A percentile compares a stretch with the other conserved stretches of the same genome.
Evolutionary conservation across 1,140 invertebrate species (phyloP).

Genomic region (Galleria mellonella): DNA sequence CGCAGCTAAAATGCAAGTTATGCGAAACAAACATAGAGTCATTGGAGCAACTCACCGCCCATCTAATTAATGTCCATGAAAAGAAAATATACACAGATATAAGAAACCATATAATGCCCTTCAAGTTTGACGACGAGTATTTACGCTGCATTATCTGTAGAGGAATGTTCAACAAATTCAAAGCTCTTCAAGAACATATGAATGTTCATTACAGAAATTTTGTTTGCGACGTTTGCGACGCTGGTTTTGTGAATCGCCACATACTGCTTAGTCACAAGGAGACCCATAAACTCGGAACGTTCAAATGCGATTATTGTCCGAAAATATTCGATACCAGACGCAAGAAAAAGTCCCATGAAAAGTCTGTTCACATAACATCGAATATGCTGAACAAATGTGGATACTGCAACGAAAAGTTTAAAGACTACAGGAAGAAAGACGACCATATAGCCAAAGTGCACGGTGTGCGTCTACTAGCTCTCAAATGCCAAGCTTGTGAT

Average conservation of each 20-base stretch:
- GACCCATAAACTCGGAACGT: conserved; percentile 31
- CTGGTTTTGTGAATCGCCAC: conserved; percentile 34
- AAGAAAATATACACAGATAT: conserved; percentile 16
- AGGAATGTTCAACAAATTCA: conserved; percentile 39
- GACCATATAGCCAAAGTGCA: conserved; percentile 38
- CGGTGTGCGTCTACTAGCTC: conserved; percentile 20
- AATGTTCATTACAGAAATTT: conserved; percentile 45
- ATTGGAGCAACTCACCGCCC: conserved; percentile 14
- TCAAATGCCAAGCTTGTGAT: conserved; percentile 46
- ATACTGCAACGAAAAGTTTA: conserved; percentile 39
- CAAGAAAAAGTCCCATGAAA: conserved; percentile 39
- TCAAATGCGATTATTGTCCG: conserved; percentile 30
- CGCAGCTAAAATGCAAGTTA: conserved; percentile 16
- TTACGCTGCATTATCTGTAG: conserved; percentile 43
- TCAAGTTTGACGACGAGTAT: conserved; percentile 16
- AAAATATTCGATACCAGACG: conserved; percentile 34
- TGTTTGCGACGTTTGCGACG: conserved; percentile 37
- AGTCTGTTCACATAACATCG: conserved; percentile 31
- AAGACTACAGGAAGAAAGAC: conserved; percentile 29
- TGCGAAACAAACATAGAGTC: conserved; percentile 14
- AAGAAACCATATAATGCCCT: conserved; percentile 16
- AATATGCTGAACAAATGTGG: conserved; percentile 38
- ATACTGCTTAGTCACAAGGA: conserved; percentile 27
- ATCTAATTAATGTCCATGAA: conserved; percentile 15
- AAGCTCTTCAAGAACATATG: conserved; percentile 44